These are phyloP conservation scores for Falcunculus frontatus DNA, from an alignment of 2,113 vertebrate genomes.

Conservation along the genomic window DNA sequence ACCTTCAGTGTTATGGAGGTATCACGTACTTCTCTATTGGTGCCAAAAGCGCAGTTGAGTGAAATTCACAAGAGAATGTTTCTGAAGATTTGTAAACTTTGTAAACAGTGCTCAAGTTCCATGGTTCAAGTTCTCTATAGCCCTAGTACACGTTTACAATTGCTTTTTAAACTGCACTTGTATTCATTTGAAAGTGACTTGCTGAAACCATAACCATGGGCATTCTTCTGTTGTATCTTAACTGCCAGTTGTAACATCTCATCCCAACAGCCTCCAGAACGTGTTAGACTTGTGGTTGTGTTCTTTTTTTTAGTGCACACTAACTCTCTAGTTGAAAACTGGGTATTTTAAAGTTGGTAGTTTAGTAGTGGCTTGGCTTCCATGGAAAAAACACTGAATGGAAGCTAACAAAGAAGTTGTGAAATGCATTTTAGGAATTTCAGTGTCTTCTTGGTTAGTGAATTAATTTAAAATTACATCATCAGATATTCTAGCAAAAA, in stretches of 20 bases:
- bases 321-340: neutral
- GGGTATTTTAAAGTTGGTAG: neutral
- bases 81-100: neutral
- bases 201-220: neutral
- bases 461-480: neutral
- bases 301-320: neutral
- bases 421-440: neutral
- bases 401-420: neutral
- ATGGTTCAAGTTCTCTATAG: neutral
- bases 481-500: neutral
- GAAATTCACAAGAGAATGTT: neutral
- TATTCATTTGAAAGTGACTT: neutral
- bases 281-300: neutral
- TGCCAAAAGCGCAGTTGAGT: neutral
- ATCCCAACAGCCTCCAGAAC: neutral
- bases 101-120: neutral
- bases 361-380: neutral
- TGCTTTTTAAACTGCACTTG: neutral
- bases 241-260: neutral
- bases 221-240: neutral
- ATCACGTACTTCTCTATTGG: rapidly evolving
- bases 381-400: neutral
- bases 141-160: neutral
- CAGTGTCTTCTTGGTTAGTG: neutral
- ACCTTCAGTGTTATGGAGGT: neutral